Evolutionary conservation across 1,140 invertebrate species (phyloP).

Genomic region (Octopus sinensis): DNA sequence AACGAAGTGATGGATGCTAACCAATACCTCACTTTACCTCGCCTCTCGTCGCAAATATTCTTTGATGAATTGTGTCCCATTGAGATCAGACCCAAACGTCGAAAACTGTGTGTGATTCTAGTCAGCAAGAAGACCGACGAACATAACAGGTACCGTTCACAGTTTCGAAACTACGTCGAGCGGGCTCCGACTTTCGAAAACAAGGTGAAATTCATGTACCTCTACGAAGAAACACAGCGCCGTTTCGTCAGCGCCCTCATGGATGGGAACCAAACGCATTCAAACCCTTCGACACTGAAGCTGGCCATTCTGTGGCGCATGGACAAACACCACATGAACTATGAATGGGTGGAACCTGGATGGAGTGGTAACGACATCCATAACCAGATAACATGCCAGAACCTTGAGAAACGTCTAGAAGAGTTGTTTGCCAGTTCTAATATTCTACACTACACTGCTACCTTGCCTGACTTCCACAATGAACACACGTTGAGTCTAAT

Average conservation of each 20-base stretch:
- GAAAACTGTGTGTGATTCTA: conserved; percentile 79
- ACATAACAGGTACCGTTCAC: conserved; percentile 54
- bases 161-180: conserved; percentile 59
- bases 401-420: conserved; percentile 37
- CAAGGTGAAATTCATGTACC: conserved; percentile 79
- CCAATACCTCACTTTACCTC: conserved; percentile 81
- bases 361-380: conserved; percentile 59
- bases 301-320: conserved; percentile 84
- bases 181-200: conserved; percentile 54
- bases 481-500: conserved; percentile 39
- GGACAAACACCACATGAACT: conserved; percentile 79
- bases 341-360: conserved; percentile 78
- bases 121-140: conserved; percentile 68
- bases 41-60: conserved; percentile 82
- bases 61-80: conserved; percentile 85
- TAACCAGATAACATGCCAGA: conserved; percentile 20
- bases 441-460: conserved; percentile 37
- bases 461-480: conserved; percentile 46
- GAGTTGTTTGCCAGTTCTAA: conserved; percentile 39
- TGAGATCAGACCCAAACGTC: conserved; percentile 75
- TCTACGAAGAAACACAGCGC: conserved; percentile 78
- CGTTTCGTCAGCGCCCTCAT: conserved; percentile 74
- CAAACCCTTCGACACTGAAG: conserved; percentile 48
- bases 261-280: conserved; percentile 33
- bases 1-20: conserved; percentile 84